phyloP scores from a whole-genome alignment of 1,140 invertebrate genomes.

The Cydia splendana region DNA sequence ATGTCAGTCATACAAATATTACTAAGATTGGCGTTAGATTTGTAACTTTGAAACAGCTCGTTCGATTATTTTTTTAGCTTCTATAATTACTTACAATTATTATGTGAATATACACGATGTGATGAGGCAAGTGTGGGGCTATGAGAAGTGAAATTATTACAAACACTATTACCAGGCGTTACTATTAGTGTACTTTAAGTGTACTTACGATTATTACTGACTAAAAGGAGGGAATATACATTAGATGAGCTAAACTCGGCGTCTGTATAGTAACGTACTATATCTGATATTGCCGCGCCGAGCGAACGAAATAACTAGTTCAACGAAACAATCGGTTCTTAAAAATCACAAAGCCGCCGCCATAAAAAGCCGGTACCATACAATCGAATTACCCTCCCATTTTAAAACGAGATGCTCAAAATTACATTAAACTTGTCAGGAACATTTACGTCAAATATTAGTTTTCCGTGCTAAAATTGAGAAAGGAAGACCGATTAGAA shows the following conservation, averaged over 20 bases:
- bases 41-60: slow-evolving; percentile 58
- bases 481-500: too few species aligned
- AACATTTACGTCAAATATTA: too few species aligned
- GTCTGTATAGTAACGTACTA: slow-evolving; percentile 40
- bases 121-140: slow-evolving; percentile 69
- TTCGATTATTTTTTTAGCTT: slow-evolving; percentile 54
- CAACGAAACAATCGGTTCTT: not conserved
- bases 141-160: slow-evolving; percentile 62
- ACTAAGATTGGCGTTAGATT: slow-evolving; percentile 55
- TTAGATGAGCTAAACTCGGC: slow-evolving; percentile 67
- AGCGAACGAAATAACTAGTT: slow-evolving; percentile 12
- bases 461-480: too few species aligned
- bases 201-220: slow-evolving; percentile 67
- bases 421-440: too few species aligned
- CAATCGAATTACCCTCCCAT: not conserved
- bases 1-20: slow-evolving; percentile 63
- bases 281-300: slow-evolving; percentile 50
- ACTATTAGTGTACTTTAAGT: slow-evolving; percentile 70
- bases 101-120: slow-evolving; percentile 70
- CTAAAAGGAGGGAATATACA: slow-evolving; percentile 79
- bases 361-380: too few species aligned
- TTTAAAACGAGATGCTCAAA: not conserved
- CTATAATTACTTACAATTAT: slow-evolving; percentile 50
- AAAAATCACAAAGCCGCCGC: not conserved
- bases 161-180: slow-evolving; percentile 68